Evolutionary conservation across 2,888 invertebrate genomes (phyloP).

Genomic region (Philereme transversata): DNA sequence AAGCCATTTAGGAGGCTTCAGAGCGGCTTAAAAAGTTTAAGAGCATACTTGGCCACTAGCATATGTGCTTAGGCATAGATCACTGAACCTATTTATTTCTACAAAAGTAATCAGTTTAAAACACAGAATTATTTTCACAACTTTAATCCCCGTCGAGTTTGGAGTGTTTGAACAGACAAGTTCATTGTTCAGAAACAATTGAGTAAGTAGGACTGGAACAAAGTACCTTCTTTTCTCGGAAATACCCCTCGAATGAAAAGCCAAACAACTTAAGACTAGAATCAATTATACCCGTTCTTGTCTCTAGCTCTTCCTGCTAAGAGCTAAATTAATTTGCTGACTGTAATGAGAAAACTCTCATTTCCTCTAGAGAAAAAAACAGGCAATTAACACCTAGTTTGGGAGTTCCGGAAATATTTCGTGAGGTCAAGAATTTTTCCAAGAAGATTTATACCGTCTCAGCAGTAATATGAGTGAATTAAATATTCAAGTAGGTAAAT

Average conservation of each 20-base stretch:
- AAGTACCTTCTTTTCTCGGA: constrained; percentile 22
- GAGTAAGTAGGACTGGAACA: constrained; percentile 9
- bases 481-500: constrained; percentile 10
- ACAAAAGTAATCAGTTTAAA: too few species aligned
- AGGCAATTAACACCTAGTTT: constrained; percentile 57
- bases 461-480: constrained; percentile 12
- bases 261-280: constrained; percentile 37
- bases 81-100: too few species aligned
- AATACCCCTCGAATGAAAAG: constrained; percentile 32
- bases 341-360: constrained; percentile 72
- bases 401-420: constrained; percentile 33
- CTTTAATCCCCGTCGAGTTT: constrained; percentile 8
- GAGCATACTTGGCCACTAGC: too few species aligned
- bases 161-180: constrained; percentile 26
- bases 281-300: constrained; percentile 50
- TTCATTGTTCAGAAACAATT: constrained; percentile 28
- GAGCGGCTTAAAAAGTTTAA: too few species aligned
- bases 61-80: too few species aligned
- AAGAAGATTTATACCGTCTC: constrained; percentile 11
- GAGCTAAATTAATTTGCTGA: constrained; percentile 68
- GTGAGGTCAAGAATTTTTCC: constrained; percentile 15
- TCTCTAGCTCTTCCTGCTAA: constrained; percentile 42
- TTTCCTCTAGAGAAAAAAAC: constrained; percentile 56
- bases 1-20: too few species aligned
- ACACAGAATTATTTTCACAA: neutral